Evolutionary conservation across 2,113 vertebrate species (phyloP), one percentile per base, ranked within the genome.

Genomic region (Lamprologus speciosus): DNA sequence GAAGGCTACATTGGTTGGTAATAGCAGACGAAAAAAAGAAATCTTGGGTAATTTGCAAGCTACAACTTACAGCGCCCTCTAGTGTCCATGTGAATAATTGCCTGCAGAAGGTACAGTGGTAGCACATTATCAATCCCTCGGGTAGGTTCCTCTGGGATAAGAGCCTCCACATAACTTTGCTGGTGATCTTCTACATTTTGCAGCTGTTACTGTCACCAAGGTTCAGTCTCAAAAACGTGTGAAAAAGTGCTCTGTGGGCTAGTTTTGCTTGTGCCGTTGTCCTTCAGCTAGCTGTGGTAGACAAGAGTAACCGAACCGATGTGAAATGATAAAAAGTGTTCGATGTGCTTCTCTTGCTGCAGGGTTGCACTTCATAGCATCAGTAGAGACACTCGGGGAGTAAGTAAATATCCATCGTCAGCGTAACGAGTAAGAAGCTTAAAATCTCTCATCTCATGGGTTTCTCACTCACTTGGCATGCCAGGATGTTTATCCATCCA

Each of bases 11-110:
- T 5, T 70, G 35, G 65, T 70, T 70, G 65, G 2, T 23, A 0
- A 5, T 0, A 70, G 65, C n/a, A 42, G 35, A 23, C 0, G 5
- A 1, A 37, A 65, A n/a, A 28, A 13, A 1, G 0, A 65, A 21
- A 68, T 68, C 35, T 13, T 9, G 12, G 0, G 65, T 23, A 42
- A 70, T 42, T 23, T 70, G 35, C 7, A 42, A 70, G 65, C 0
- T 70, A 4, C 8, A 19, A 6, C 11, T 21, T 68, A 40, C 3
- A 23, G 37, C 5, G n/a, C 12, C 65, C 8, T 42, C 65, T 23
- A 42, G n/a, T 42, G 37, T 23, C n/a, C 37, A 6, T 42, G 65
- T 42, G 65, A 42, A 4, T 42, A 42, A 42, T 42, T 70, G 65
- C 8, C 35, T 23, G n/a, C 21, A 70, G 0, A 70, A 23, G 3